Evolutionary conservation across 2,113 vertebrate species (phyloP).

Genomic region (Nibea albiflora): DNA sequence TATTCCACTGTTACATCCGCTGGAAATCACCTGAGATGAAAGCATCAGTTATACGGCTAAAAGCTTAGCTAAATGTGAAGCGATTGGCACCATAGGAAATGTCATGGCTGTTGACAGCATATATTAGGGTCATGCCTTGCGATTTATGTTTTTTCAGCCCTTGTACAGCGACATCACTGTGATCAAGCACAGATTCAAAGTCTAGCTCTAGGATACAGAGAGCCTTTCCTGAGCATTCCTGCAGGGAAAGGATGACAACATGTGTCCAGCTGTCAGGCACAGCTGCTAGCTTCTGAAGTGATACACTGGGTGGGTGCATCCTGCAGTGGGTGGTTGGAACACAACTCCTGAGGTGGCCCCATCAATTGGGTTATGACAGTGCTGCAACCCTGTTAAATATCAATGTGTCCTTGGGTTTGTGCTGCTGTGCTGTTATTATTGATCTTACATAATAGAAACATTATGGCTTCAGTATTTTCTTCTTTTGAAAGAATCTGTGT

Average conservation of each 20-base stretch:
- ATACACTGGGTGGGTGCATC: slow-evolving; percentile 52
- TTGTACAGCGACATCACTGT: slow-evolving; percentile 20
- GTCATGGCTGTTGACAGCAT: background rate
- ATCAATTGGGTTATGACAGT: slow-evolving; percentile 46
- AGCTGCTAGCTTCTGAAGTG: slow-evolving; percentile 70
- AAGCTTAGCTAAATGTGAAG: slow-evolving; percentile 44
- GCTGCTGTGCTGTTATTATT: slow-evolving; percentile 22
- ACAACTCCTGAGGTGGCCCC: slow-evolving; percentile 58
- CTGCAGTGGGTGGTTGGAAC: slow-evolving; percentile 50
- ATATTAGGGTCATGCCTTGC: slow-evolving; percentile 2
- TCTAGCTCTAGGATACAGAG: slow-evolving; percentile 47
- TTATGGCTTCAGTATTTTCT: slow-evolving; percentile 8
- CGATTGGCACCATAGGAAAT: slow-evolving; percentile 57
- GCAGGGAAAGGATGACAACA: slow-evolving; percentile 57
- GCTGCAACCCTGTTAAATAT: slow-evolving; percentile 51
- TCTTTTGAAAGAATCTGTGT: slow-evolving; percentile 36
- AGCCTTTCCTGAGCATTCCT: slow-evolving; percentile 52
- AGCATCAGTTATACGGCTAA: slow-evolving; percentile 14
- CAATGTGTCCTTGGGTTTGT: slow-evolving; percentile 51
- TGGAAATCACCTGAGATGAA: slow-evolving; percentile 28
- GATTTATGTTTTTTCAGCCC: slow-evolving; percentile 49
- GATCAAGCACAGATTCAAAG: slow-evolving; percentile 76
- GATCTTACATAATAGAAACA: slow-evolving; percentile 37
- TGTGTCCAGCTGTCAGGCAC: slow-evolving; percentile 75
- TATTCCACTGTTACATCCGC: slow-evolving; percentile 24